Conservation (phyloP, 2,113 vertebrate genomes). For the Cygnus atratus region DNA sequence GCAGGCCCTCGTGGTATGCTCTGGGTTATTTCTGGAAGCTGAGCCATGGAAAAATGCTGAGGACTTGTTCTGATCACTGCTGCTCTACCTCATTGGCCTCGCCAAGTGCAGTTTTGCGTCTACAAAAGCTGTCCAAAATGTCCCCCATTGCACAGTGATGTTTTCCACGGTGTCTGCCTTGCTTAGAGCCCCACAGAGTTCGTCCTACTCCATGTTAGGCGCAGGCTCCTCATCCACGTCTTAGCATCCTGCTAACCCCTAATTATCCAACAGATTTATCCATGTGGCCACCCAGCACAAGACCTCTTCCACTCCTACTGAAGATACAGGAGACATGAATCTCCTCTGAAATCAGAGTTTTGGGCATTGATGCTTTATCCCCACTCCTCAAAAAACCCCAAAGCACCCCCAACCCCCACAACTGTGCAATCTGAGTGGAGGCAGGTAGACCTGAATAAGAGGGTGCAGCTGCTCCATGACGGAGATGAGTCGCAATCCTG, state of each 20-base stretch:
- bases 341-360: neutral
- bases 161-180: neutral
- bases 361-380: neutral
- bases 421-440: neutral
- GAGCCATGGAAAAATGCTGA: neutral
- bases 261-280: neutral
- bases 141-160: neutral
- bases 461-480: neutral
- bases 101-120: neutral
- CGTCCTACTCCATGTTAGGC: too few species aligned
- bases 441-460: neutral
- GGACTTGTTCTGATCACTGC: neutral
- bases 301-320: neutral
- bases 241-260: neutral
- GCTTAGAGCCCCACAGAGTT: neutral
- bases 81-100: neutral
- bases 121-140: neutral
- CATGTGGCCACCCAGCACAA: neutral
- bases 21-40: neutral
- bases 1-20: neutral
- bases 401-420: neutral
- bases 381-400: neutral
- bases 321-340: fast-evolving
- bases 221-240: neutral
- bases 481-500: neutral